A percentile compares a stretch with the other conserved stretches of the same genome.
Evolutionary conservation across 92 coral and sea anemone genomes (phyloP).

Genomic region (Porites lobata): DNA sequence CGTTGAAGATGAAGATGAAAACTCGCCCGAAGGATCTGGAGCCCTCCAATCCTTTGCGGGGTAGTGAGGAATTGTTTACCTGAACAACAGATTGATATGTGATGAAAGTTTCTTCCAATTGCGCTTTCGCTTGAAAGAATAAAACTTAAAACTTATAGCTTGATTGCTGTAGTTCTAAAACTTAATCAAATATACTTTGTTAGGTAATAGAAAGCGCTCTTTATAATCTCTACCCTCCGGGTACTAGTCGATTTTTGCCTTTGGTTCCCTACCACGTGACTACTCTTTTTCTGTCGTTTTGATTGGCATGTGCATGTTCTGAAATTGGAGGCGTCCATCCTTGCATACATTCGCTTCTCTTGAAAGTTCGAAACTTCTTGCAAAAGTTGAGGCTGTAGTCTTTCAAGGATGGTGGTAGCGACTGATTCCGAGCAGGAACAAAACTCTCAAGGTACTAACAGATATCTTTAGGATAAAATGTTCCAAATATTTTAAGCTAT

Average conservation of each 20-base stretch:
- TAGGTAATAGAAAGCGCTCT: neutral
- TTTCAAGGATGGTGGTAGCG: conserved; percentile 21
- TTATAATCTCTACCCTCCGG: neutral
- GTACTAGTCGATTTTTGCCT: too few species aligned
- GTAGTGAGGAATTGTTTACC: conserved; percentile 9
- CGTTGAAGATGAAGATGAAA: neutral
- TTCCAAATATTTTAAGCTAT: neutral
- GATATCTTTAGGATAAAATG: neutral
- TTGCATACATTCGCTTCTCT: neutral
- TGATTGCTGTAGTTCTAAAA: neutral
- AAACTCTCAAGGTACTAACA: conserved; percentile 40
- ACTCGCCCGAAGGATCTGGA: too few species aligned
- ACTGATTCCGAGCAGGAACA: conserved; percentile 36
- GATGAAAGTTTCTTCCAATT: neutral
- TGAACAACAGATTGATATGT: neutral
- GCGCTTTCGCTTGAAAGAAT: neutral
- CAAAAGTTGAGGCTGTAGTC: neutral
- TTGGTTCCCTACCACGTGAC: conserved; percentile 21
- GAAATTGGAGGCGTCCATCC: neutral
- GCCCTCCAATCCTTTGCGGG: neutral
- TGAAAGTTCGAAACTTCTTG: neutral
- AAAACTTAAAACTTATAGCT: neutral
- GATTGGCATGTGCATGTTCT: conserved; percentile 47
- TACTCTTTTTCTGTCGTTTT: neutral
- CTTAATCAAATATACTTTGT: neutral